Conservation (phyloP, 2,113 vertebrate species). For the Peucedramus taeniatus region DNA sequence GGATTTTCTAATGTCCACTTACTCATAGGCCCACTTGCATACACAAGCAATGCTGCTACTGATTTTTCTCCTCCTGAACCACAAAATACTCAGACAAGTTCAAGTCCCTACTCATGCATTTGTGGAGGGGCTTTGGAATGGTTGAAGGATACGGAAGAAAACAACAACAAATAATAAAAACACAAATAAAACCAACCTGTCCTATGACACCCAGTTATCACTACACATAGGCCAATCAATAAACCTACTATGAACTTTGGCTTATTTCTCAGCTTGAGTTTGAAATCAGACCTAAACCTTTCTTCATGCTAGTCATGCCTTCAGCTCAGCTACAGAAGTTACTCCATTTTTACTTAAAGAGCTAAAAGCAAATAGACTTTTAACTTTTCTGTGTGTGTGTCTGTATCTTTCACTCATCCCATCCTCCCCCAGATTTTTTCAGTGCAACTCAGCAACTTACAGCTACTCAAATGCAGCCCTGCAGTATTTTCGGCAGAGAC, state of each 20-base stretch:
- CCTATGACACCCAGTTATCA: background rate
- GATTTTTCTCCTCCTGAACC: background rate
- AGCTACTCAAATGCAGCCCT: background rate
- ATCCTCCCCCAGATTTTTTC: background rate
- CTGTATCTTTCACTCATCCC: background rate
- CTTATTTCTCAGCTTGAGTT: background rate
- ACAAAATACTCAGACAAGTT: background rate
- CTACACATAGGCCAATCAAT: background rate
- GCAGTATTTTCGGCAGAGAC: background rate
- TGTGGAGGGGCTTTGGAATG: background rate
- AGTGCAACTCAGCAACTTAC: background rate
- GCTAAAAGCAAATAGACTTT: background rate
- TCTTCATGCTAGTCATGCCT: background rate
- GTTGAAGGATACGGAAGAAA: background rate
- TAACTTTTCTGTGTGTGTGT: background rate
- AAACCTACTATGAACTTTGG: background rate
- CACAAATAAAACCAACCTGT: background rate
- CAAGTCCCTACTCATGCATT: background rate
- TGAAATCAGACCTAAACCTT: background rate
- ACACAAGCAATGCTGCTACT: background rate
- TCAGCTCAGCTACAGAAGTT: background rate
- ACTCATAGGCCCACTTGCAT: accelerated
- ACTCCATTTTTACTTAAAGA: background rate
- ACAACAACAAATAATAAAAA: background rate
- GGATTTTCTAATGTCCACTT: background rate